Percentiles rank a stretch among this genome's conserved stretches.
Conservation (phyloP, 2,113 vertebrate species). For the Notarius lentiginosus region DNA sequence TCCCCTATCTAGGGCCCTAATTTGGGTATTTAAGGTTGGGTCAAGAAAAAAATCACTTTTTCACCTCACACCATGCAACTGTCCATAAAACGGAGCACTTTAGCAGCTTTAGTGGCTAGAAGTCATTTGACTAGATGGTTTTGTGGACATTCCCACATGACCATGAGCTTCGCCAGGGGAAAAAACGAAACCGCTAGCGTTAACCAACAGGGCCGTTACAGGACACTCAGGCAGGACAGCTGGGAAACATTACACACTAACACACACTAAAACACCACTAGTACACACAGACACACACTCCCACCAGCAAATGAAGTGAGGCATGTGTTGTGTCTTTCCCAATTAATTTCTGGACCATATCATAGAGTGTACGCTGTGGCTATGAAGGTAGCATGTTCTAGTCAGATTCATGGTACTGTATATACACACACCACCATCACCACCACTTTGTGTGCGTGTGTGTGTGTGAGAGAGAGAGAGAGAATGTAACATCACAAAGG, state of each 20-base stretch:
- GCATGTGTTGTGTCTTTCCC: constrained; percentile 25
- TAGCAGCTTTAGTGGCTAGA: constrained; percentile 14
- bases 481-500: not conserved
- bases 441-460: not conserved
- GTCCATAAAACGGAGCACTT: not conserved
- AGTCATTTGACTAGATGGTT: constrained; percentile 24
- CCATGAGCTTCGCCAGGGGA: constrained; percentile 31
- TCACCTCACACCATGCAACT: constrained; percentile 38
- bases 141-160: constrained; percentile 44
- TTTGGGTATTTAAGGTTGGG: not conserved
- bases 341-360: constrained; percentile 33
- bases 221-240: constrained; percentile 40
- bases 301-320: constrained; percentile 16
- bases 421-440: not conserved
- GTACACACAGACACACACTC: not conserved
- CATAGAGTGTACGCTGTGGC: constrained; percentile 8
- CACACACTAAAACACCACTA: not conserved
- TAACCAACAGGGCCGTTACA: constrained; percentile 32
- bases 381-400: constrained; percentile 12
- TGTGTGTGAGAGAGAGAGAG: not conserved
- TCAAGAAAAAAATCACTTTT: not conserved
- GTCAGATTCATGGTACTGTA: not conserved
- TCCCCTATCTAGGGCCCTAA: not conserved
- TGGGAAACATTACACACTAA: constrained; percentile 52
- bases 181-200: constrained; percentile 37